Evolutionary conservation across 2,113 vertebrate species (phyloP), one percentile per base, ranked within the genome.

Genomic region (Machaerirhynchus nigripectus): DNA sequence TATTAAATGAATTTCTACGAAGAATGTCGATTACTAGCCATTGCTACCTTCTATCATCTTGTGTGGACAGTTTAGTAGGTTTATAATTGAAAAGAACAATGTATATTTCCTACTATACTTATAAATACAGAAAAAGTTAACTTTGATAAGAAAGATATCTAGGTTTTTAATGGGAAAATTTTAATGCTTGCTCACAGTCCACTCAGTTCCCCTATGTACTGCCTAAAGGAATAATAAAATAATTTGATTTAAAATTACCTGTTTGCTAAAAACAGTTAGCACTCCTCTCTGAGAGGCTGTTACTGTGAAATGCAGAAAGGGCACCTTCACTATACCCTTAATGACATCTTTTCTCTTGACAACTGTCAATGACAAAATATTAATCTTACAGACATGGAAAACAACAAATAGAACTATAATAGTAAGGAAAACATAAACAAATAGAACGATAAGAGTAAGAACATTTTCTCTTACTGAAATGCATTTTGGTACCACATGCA

Each of bases 241-340:
- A 26, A 7, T 21, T 57, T 95, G 42, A 35, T 67, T 92, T 61
- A 78, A 53, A 87, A 89, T 96, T 98, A 98, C 98, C 97, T 98
- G 90, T 71, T 90, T 97, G n/a, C 92, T 97, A 87, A 98, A 98
- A 88, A 98, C 24, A 21, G 97, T 97, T 80, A 98, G 44, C 35
- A 91, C 64, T 95, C 98, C 98, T 95, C 92, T 98, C 80, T 98
- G 96, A 95, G 98, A 98, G n/a, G 96, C 97, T 78, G 96, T 94
- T 95, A 98, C 23, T 61, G 94, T 88, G 87, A 97, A 93, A 97
- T 98, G 92, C 91, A 97, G 22, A 27, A 97, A 89, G 26, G 98
- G 95, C 35, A 98, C 75, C 69, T 97, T 98, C 84, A 98, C 96
- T 20, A 98, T 92, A 61, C 92, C 83, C n/a, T 93, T 98, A 76